Evolutionary conservation across 2,797 vertebrate genomes (phyloP), one percentile per base, ranked within the genome.

Genomic region (Micrastur ruficollis): DNA sequence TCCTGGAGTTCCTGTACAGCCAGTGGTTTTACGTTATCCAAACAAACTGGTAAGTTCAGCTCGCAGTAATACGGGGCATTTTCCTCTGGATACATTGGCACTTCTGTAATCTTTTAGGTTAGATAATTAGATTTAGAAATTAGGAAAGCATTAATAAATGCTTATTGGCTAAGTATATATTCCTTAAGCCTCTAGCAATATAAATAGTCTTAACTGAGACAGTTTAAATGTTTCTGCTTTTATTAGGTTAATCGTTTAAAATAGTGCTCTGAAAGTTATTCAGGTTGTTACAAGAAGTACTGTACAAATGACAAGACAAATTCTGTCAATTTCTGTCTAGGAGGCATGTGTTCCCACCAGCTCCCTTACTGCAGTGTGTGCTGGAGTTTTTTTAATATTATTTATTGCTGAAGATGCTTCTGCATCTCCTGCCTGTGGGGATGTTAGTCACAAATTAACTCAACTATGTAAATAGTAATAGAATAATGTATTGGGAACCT

Each of bases 1-100:
- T 95, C 99, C 99, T 12, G 99, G 99, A 17, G 99, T 99, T 32
- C 99, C 99, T 31, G 99, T 99, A 44, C 99, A 99, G 91, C 99
- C 99, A 7, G 99, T 99, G 85, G 99, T 99, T 67, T 97, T 99
- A 63, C 98, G 99, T 59, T 99, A 99, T 91, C 99, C 99, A 26
- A 99, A 99, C 96, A 98, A 98, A 97, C 98, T 99, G 99, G 99
- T 99, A 97, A 98, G 98, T 96, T 78, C 65, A 90, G 27, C 14
- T 79, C 89, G n/a, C 29, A 44, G 11, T 27, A 68, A 49, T 65
- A 14, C 3, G 9, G 29, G 12, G 8, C 12, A 5, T 74, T 91
- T 92, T 74, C 34, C 23, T 81, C 27, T 46, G 46, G 82, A 18
- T 66, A 44, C 12, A 1, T 59, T 38, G 55, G 5, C 25, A 34